These are phyloP conservation scores for Blastobasis adustella DNA, from an alignment of 2,888 invertebrate genomes.

Conservation along the genomic window DNA sequence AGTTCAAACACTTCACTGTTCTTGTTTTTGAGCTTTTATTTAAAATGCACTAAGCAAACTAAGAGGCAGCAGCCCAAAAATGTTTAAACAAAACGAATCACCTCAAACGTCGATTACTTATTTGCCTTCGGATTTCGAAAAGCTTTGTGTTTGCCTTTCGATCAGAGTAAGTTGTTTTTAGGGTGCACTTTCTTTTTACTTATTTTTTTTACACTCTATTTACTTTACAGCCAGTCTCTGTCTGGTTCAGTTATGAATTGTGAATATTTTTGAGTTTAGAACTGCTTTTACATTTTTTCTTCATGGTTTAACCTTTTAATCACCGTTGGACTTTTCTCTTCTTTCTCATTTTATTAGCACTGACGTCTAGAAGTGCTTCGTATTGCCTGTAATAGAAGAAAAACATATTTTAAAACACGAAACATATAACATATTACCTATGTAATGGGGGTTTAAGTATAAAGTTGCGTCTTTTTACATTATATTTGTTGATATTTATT, in stretches of 20 bases:
- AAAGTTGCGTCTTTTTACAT: no score
- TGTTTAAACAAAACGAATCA: constrained; percentile 59
- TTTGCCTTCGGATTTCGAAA: constrained; percentile 54
- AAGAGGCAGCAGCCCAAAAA: constrained; percentile 58
- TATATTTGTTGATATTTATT: no score
- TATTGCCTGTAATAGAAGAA: constrained; percentile 47
- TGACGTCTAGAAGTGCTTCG: constrained; percentile 3
- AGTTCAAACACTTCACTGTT: constrained; percentile 29
- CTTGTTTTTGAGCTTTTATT: constrained; percentile 37
- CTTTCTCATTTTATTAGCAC: constrained; percentile 58
- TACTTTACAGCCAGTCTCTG: constrained; percentile 45
- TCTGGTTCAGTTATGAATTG: constrained; percentile 38
- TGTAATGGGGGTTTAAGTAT: no score
- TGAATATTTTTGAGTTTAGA: constrained; percentile 19
- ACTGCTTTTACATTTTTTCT: constrained; percentile 17
- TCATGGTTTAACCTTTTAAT: constrained; percentile 1
- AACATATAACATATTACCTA: no score
- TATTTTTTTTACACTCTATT: constrained; percentile 13
- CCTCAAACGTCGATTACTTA: constrained; percentile 59
- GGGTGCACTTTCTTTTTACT: constrained; percentile 21
- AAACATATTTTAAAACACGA: neutral
- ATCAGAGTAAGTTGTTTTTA: constrained; percentile 27
- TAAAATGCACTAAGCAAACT: constrained; percentile 28
- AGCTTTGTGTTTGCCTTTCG: constrained; percentile 37
- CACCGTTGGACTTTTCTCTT: constrained; percentile 43